Evolutionary conservation across 2,888 invertebrate species (phyloP), one percentile per base, ranked within the genome.

Genomic region (Eilema depressum): DNA sequence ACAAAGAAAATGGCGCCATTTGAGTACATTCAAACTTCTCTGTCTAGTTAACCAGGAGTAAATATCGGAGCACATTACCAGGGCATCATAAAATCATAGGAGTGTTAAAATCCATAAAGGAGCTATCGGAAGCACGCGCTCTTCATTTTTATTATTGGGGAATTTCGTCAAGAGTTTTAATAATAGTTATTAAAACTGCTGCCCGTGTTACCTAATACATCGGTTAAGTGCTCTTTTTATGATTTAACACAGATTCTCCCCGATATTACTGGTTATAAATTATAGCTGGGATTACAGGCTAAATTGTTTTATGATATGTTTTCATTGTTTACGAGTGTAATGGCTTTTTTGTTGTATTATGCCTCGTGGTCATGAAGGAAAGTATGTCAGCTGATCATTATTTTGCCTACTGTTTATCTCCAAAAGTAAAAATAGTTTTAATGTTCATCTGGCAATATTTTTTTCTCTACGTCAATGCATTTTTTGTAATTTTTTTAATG

Each of bases 241-340:
- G 94, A 93, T 94, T 92, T 92, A 93, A 92, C 92, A 91, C 91
- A 90, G 92, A 93, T 93, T 92, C 92, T 78, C 86, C 84, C 86
- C 87, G 90, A 93, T 93, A 92, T 93, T 92, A 92, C 88, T 77
- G 89, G 85, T 85, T 87, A 89, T 94, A 93, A 94, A 94, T 94
- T 91, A 93, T 85, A 80, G 75, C 81, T 82, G 84, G 86, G 91
- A 92, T 92, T 92, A 92, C 88, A 84, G 85, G 86, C 84, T 89
- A 91, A 93, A 94, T 94, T 93, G 93, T 94, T 94, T 93, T 93
- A 93, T 90, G 91, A 90, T 91, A 89, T 91, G 90, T 91, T 91
- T 91, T 92, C 87, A 89, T 90, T 89, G 86, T 86, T 87, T 85
- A 85, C 79, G 83, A 75, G 69, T 80, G 69, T 69, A 75, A 76